Percentiles rank a stretch among this genome's conserved stretches.
These are phyloP conservation scores for Netelia fuscicornis DNA, from an alignment of 2,888 invertebrate genomes.

Conservation along the genomic window DNA sequence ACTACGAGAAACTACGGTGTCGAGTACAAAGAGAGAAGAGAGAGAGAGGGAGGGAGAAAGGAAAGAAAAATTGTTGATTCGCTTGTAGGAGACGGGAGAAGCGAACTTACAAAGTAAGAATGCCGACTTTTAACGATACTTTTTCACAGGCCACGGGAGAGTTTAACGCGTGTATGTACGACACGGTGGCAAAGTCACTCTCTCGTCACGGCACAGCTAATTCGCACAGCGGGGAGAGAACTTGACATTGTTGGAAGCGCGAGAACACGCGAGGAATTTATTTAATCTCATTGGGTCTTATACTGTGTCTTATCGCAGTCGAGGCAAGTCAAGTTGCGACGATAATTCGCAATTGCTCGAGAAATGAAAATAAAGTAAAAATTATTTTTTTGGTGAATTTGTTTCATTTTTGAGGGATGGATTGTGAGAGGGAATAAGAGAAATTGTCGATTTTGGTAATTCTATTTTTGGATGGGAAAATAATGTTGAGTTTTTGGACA, in stretches of 20 bases:
- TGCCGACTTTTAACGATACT: conserved; percentile 49
- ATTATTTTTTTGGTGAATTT: too few species aligned
- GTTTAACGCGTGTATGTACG: conserved; percentile 18
- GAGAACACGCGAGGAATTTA: conserved; percentile 59
- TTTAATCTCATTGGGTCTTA: conserved; percentile 42
- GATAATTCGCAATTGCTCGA: conserved; percentile 18
- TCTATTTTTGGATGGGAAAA: too few species aligned
- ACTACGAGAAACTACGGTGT: background rate
- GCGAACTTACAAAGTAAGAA: conserved; percentile 47
- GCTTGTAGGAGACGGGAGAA: conserved; percentile 30
- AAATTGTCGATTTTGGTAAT: too few species aligned
- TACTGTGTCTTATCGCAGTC: conserved; percentile 4
- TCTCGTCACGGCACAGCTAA: conserved; percentile 56
- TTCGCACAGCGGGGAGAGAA: conserved; percentile 31
- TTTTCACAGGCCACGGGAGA: conserved; percentile 13
- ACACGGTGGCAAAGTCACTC: conserved; percentile 49
- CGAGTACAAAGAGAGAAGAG: background rate
- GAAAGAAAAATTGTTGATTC: conserved; percentile 33
- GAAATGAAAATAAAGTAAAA: too few species aligned
- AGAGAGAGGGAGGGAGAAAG: background rate
- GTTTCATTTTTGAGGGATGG: too few species aligned
- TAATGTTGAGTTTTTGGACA: too few species aligned
- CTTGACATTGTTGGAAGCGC: conserved; percentile 58
- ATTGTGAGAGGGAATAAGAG: too few species aligned
- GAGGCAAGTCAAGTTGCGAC: conserved; percentile 3